These are phyloP conservation scores for Ceratosolen solmsi DNA, from an alignment of 1,140 invertebrate genomes.

Conservation along the genomic window DNA sequence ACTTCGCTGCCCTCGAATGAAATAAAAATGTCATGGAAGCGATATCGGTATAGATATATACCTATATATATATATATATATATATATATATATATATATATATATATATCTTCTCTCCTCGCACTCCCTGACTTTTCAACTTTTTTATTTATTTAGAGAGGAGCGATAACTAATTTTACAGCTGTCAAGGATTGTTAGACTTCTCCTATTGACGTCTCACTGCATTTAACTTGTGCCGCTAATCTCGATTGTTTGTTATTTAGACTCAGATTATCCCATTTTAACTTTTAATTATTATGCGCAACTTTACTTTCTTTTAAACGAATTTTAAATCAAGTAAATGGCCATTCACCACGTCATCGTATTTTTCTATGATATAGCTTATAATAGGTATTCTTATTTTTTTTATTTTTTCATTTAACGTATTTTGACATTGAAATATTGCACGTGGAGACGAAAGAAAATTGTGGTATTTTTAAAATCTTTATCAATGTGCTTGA, in stretches of 20 bases:
- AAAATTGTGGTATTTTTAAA: too few relatives aligned
- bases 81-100: background rate
- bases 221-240: background rate
- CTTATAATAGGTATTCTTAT: too few relatives aligned
- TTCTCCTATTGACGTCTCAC: background rate
- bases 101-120: background rate
- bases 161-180: constrained; percentile 8
- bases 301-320: too few relatives aligned
- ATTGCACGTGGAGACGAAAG: too few relatives aligned
- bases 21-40: constrained; percentile 26
- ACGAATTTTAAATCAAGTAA: too few relatives aligned
- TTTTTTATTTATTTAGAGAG: constrained; percentile 1
- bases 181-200: background rate
- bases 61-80: background rate
- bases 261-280: background rate
- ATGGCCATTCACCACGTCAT: too few relatives aligned
- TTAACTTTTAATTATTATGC: too few relatives aligned
- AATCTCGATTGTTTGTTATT: background rate
- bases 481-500: too few relatives aligned
- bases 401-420: too few relatives aligned
- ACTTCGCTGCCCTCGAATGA: background rate
- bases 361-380: too few relatives aligned
- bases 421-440: too few relatives aligned
- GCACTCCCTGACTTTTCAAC: background rate
- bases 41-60: background rate